Percentiles rank a stretch among this genome's conserved stretches.
phyloP scores from a whole-genome alignment of 2,113 vertebrate species.

The Rhea pennata region DNA sequence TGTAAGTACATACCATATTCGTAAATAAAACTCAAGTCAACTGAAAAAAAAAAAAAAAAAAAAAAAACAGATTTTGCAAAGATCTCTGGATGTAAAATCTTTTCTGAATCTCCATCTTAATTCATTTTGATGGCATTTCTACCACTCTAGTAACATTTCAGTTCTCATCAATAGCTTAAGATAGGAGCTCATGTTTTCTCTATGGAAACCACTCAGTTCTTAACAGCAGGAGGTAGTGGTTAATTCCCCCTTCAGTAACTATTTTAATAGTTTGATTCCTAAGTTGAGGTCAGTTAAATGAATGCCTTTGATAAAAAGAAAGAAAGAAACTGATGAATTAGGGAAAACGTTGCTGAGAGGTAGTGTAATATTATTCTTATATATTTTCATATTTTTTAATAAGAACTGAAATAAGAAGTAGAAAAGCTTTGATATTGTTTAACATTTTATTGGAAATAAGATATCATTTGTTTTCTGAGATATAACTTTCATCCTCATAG shows the following conservation, averaged over 20 bases:
- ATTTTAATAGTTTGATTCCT: background rate
- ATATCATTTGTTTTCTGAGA: background rate
- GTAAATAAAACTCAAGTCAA: background rate
- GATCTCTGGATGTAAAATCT: background rate
- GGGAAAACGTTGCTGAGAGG: background rate
- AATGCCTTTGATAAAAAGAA: background rate
- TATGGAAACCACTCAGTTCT: accelerated
- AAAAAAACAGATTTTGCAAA: background rate
- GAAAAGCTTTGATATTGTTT: background rate
- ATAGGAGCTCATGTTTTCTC: background rate
- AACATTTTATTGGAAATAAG: background rate
- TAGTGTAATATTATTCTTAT: background rate
- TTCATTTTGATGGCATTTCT: accelerated
- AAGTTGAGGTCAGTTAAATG: background rate
- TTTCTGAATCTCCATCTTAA: background rate
- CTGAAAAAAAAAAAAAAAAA: accelerated
- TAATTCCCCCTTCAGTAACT: background rate
- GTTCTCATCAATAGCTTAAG: background rate
- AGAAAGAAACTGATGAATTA: background rate
- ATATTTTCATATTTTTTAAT: background rate
- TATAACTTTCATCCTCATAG: background rate
- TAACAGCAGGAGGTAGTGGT: background rate
- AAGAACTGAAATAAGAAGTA: background rate
- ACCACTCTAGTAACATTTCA: background rate
- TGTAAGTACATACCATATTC: background rate